Base-by-base conservation (phyloP, 2,888 invertebrate species). In the Diloba caeruleocephala region DNA sequence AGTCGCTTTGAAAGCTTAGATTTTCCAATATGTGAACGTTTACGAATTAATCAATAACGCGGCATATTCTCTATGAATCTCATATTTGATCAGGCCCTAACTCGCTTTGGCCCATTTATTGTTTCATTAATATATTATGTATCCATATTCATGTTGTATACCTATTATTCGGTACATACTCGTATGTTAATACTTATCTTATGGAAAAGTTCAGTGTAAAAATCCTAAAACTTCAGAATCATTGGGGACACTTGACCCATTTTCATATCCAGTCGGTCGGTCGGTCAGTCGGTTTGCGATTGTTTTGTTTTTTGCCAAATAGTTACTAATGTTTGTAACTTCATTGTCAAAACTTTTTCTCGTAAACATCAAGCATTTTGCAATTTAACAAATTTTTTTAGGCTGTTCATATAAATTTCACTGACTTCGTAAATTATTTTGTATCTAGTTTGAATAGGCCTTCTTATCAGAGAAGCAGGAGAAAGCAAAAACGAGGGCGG, bases 161-260 rank as follows among this genome's bases (percentile, higher is more conserved):
- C 3, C 2, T 19, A 3, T 19, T 19, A 2, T 19, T 19, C 19
- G 19, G 19, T 3, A 19, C 19, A 19, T 19, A 2, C n/a, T n/a
- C n/a, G n/a, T n/a, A n/a, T n/a, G n/a, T n/a, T n/a, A n/a, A n/a
- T n/a, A n/a, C n/a, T n/a, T n/a, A n/a, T n/a, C n/a, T n/a, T n/a
- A 8, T 23, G 6, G 23, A 8, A 23, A 23, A 7, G 9, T 1
- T 23, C 23, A 23, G 23, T 23, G 8, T 23, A 8, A 19, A 19
- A 19, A 19, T n/a, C n/a, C n/a, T n/a, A n/a, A n/a, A n/a, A n/a
- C n/a, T n/a, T n/a, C n/a, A n/a, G n/a, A n/a, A n/a, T n/a, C n/a
- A n/a, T n/a, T n/a, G n/a, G n/a, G n/a, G n/a, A n/a, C 55, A 64
- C 59, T 67, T 68, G 64, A 68, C 64, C 64, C 23, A 34, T 26